These are phyloP conservation scores for Acleris holmiana DNA, from an alignment of 2,888 invertebrate genomes.

Conservation along the genomic window DNA sequence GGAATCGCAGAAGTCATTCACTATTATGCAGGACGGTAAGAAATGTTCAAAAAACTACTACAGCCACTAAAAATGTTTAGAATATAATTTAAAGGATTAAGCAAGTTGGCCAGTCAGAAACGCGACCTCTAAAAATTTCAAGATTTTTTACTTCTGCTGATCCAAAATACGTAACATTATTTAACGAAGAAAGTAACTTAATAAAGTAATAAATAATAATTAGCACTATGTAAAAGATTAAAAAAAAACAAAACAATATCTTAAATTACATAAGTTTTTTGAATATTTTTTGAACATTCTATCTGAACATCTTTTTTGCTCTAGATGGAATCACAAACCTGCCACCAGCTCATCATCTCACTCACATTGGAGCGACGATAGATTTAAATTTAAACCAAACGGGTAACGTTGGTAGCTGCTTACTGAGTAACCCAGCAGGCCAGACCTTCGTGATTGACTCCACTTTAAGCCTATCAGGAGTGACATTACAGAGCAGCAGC, in stretches of 20 bases:
- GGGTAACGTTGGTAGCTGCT: constrained; percentile 24
- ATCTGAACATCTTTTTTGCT: neutral
- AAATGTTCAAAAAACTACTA: neutral
- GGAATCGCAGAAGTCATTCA: constrained; percentile 20
- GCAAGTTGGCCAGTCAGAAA: no score
- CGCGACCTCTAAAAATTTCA: no score
- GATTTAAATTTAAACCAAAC: constrained; percentile 30
- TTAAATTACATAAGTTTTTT: no score
- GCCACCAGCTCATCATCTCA: constrained; percentile 15
- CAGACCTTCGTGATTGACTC: constrained; percentile 21
- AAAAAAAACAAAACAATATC: no score
- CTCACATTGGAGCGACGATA: constrained; percentile 22
- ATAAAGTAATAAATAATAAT: no score
- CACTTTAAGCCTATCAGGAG: constrained; percentile 14
- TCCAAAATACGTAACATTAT: no score
- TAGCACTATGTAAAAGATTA: no score
- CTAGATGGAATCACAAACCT: constrained; percentile 32
- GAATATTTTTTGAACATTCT: no score
- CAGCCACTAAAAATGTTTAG: no score
- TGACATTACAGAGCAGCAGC: constrained; percentile 17
- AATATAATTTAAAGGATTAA: no score
- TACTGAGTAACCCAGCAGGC: constrained; percentile 29
- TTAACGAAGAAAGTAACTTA: no score
- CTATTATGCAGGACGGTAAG: constrained; percentile 31
- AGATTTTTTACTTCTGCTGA: no score